Base-by-base conservation (phyloP, 1,140 invertebrate species). In the Oncopodura yosiiana region DNA sequence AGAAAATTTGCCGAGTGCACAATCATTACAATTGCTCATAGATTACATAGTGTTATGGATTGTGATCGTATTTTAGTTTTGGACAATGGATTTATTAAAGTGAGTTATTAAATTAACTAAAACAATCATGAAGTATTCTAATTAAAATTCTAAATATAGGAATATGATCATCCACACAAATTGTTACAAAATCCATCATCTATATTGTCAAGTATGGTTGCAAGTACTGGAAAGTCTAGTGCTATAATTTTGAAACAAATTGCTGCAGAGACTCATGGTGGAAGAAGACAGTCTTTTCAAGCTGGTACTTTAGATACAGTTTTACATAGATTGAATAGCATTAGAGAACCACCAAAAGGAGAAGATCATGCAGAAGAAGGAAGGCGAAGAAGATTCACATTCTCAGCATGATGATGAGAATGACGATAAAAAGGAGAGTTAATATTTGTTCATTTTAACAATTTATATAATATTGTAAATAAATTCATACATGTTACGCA, bases 161-260 rank as follows among this genome's bases (percentile, higher is more conserved):
- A 65, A 49, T 61, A 57, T 37, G 53, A 66, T 41, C 56, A 65
- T 58, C 63, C 66, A 26, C 58, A 64, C 48, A 30, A 60, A 24
- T 44, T 65, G 0, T 24, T 66, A 32, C 53, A 63, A 37, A 64
- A 65, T 58, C 39, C 50, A 11, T 18, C 29, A 1, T 45, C 51
- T 3, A 34, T 54, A 37, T 29, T 59, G n/a, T 49, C 23, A 16
- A 43, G 37, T 4, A 49, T 59, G 51, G 57, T 59, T 14, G 24
- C 42, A 8, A 43, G 54, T 16, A 59, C 57, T 1, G 57, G 57
- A 27, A 21, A 30, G 1, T 23, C 51, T 0, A 42, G 52, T 21
- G 38, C 37, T 30, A 30, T 26, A 26, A 49, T 49, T 16, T 30
- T 59, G 21, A 16, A 41, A n/a, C 23, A 53, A 21, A 37, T 59